Percentiles rank a stretch among this genome's conserved stretches.
phyloP scores from a whole-genome alignment of 2,113 vertebrate genomes.

The Silurus glanis region DNA sequence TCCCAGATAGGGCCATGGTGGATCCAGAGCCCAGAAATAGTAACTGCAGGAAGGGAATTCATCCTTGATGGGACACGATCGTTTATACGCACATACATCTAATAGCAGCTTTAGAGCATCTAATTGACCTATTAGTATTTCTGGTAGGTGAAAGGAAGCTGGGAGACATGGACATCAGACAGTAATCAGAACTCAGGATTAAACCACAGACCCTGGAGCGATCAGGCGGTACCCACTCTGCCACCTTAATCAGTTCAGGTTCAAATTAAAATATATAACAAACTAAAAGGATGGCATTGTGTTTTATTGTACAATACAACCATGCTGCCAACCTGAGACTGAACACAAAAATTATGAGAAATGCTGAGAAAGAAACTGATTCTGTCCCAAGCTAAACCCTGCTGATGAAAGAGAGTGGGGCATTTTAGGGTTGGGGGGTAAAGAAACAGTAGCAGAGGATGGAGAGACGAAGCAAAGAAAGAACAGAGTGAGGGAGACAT shows the following conservation, averaged over 20 bases:
- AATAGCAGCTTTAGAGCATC: neutral
- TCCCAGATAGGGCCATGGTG: neutral
- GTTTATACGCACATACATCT: neutral
- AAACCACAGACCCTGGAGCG: neutral
- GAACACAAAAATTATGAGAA: neutral
- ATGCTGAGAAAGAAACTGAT: neutral
- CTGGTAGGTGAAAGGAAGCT: neutral
- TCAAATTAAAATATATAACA: neutral
- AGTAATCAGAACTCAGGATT: neutral
- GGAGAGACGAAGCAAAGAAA: conserved; percentile 53
- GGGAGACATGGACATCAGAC: neutral
- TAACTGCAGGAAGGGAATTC: neutral
- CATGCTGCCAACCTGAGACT: neutral
- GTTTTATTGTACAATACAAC: neutral
- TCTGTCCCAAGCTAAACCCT: neutral
- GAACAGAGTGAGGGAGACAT: conserved; percentile 33
- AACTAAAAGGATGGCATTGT: neutral
- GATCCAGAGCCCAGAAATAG: neutral
- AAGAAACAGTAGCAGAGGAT: conserved; percentile 16
- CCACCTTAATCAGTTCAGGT: neutral
- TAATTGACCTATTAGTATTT: neutral
- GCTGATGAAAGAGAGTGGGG: neutral
- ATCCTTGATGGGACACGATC: neutral
- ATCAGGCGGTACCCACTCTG: neutral
- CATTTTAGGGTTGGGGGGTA: neutral